Evolutionary conservation across 2,888 invertebrate species (phyloP).

Genomic region (Leucophora obtusa): DNA sequence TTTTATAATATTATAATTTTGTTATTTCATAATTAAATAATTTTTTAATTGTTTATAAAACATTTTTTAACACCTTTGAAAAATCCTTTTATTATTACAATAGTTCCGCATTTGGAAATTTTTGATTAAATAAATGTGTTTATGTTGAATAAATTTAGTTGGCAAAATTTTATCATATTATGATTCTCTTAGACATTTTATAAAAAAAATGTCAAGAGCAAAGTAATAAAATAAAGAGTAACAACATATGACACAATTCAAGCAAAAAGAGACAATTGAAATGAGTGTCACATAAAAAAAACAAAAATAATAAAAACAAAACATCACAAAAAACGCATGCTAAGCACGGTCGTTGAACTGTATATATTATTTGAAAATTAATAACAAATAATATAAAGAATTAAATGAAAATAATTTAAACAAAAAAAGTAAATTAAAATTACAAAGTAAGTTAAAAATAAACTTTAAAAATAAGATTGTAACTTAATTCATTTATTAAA

Average conservation of each 20-base stretch:
- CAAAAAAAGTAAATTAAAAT: too few relatives aligned
- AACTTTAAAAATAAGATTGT: too few relatives aligned
- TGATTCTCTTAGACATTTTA: constrained; percentile 3
- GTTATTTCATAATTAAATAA: too few relatives aligned
- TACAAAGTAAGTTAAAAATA: too few relatives aligned
- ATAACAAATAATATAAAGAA: constrained; percentile 26
- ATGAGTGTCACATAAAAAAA: constrained; percentile 38
- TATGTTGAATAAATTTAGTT: not conserved
- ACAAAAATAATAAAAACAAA: constrained; percentile 24
- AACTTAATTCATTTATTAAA: too few relatives aligned
- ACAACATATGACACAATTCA: constrained; percentile 48
- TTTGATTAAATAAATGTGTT: too few relatives aligned
- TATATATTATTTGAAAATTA: not conserved
- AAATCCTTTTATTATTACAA: too few relatives aligned
- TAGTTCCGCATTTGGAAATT: too few relatives aligned
- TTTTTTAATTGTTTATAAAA: too few relatives aligned
- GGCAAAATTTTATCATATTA: constrained; percentile 33
- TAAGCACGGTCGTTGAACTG: constrained; percentile 67
- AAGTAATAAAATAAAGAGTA: constrained; percentile 39
- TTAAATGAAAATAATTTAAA: too few relatives aligned
- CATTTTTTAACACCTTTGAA: too few relatives aligned
- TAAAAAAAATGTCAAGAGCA: constrained; percentile 57
- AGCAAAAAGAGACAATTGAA: constrained; percentile 34
- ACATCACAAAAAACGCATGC: constrained; percentile 65
- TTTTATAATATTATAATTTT: too few relatives aligned